These are phyloP conservation scores for Heliopora coerulea DNA, from an alignment of 92 coral and sea anemone species.

Conservation along the genomic window DNA sequence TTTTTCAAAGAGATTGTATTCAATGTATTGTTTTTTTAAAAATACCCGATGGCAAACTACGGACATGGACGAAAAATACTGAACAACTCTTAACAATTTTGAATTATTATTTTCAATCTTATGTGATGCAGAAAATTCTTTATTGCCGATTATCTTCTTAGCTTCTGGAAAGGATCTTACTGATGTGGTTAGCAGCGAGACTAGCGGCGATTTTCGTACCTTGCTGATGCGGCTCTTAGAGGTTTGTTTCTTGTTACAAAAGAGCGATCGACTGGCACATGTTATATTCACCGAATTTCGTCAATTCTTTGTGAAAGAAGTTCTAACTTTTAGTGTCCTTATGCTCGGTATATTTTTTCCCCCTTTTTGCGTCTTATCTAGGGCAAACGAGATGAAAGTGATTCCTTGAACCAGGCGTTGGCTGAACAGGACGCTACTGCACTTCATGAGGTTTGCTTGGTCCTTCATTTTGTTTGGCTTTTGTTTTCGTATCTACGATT, in stretches of 20 bases:
- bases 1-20: too few species aligned
- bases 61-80: too few species aligned
- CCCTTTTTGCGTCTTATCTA: constrained; percentile 4
- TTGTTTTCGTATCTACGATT: background rate
- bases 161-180: constrained; percentile 64
- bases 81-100: too few species aligned
- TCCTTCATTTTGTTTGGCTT: background rate
- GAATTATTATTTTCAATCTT: too few species aligned
- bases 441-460: constrained; percentile 50
- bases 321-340: too few species aligned
- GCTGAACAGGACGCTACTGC: constrained; percentile 67
- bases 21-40: too few species aligned
- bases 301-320: too few species aligned
- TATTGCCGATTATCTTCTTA: constrained; percentile 7
- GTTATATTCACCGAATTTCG: too few species aligned
- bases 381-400: constrained; percentile 71
- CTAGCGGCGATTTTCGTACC: constrained; percentile 63
- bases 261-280: too few species aligned
- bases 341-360: too few species aligned
- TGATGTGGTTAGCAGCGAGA: constrained; percentile 73
- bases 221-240: constrained; percentile 24
- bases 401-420: constrained; percentile 55
- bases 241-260: constrained; percentile 27
- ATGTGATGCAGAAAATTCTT: too few species aligned
- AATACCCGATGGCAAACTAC: too few species aligned